Evolutionary conservation across 2,113 vertebrate genomes (phyloP).

Genomic region (Mesocricetus auratus): DNA sequence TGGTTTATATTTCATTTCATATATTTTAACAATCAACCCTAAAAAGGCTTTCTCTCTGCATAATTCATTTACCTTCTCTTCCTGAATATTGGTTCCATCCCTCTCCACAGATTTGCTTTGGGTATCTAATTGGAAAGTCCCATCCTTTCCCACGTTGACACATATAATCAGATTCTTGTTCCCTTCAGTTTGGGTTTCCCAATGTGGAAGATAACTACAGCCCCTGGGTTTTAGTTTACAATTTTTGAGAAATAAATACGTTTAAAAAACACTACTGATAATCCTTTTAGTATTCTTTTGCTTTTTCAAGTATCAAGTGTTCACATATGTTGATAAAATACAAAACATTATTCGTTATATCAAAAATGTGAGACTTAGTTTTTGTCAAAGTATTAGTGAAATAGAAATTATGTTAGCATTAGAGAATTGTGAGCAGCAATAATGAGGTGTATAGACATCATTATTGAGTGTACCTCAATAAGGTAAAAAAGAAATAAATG

Average conservation of each 20-base stretch:
- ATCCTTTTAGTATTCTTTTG: not conserved
- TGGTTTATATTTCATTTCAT: not conserved
- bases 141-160: not conserved
- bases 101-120: not conserved
- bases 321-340: not conserved
- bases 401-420: conserved; percentile 12
- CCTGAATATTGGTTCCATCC: conserved; percentile 18
- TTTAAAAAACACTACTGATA: not conserved
- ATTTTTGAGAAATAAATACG: conserved; percentile 1
- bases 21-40: not conserved
- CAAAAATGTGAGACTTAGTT: not conserved
- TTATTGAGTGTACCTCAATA: not conserved
- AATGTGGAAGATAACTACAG: conserved; percentile 15
- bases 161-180: not conserved
- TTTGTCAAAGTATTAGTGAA: not conserved
- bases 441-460: not conserved
- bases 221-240: conserved; percentile 1
- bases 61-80: not conserved
- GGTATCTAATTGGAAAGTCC: conserved; percentile 39
- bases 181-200: not conserved
- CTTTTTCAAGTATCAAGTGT: not conserved
- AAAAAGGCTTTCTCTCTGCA: not conserved
- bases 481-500: not conserved
- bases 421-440: not conserved
- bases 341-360: not conserved